Percentiles rank a stretch among this genome's conserved stretches.
Evolutionary conservation across 2,888 invertebrate genomes (phyloP).

Genomic region (Aphrophora alni): DNA sequence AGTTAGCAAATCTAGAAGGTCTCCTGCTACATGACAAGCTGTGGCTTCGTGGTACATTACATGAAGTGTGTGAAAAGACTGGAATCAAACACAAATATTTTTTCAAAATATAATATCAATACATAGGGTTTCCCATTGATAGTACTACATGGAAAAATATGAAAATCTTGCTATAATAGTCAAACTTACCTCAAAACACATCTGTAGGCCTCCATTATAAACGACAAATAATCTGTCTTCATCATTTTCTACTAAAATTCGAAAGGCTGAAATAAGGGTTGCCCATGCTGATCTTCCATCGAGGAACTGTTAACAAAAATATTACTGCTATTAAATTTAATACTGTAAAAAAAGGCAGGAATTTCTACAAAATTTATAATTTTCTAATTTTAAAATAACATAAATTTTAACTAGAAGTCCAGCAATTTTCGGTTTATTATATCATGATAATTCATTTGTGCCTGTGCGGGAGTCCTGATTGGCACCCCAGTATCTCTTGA

Average conservation of each 20-base stretch:
- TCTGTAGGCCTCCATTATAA: slow-evolving; percentile 86
- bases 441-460: no score
- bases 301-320: slow-evolving; percentile 26
- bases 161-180: no score
- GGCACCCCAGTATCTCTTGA: no score
- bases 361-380: no score
- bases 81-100: slow-evolving; percentile 54
- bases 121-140: no score
- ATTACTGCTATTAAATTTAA: neutral
- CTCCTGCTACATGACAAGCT: slow-evolving; percentile 83
- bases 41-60: slow-evolving; percentile 95
- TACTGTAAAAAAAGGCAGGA: no score
- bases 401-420: no score
- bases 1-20: slow-evolving; percentile 81
- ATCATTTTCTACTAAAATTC: slow-evolving; percentile 86
- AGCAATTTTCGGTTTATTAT: no score
- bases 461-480: no score
- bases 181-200: slow-evolving; percentile 74
- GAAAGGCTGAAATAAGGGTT: slow-evolving; percentile 78
- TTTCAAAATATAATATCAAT: slow-evolving; percentile 9
- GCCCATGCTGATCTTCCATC: slow-evolving; percentile 41
- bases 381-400: no score
- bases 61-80: slow-evolving; percentile 89
- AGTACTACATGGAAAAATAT: no score
- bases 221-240: slow-evolving; percentile 89